Conservation (phyloP, 2,113 vertebrate species). For the Marmota flaviventris region DNA sequence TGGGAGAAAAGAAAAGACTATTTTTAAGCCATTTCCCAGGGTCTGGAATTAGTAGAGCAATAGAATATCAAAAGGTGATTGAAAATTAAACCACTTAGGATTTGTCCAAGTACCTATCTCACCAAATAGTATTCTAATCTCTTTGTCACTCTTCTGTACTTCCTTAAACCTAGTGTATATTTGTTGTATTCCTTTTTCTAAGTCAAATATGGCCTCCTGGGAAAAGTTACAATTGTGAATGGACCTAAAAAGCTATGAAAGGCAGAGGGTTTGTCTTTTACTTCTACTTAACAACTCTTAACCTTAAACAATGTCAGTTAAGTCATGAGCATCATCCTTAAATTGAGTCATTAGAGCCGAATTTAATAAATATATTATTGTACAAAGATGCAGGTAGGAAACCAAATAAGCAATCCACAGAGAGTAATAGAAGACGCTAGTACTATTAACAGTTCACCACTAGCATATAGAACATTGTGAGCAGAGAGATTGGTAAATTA, state of each 20-base stretch:
- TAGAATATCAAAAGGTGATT: not conserved
- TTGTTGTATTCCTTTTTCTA: not conserved
- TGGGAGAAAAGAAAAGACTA: not conserved
- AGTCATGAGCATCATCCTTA: conserved; percentile 5
- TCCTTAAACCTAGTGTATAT: not conserved
- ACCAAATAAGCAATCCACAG: not conserved
- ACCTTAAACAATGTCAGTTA: not conserved
- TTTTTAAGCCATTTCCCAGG: conserved; percentile 9
- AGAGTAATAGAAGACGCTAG: too few species aligned
- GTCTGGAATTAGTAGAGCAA: not conserved
- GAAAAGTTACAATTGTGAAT: not conserved
- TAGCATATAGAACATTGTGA: not conserved
- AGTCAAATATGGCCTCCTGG: not conserved
- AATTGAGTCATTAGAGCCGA: not conserved
- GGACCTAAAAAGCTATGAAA: not conserved
- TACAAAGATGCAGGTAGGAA: not conserved
- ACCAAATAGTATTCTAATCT: not conserved
- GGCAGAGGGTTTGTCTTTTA: not conserved
- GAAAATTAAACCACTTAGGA: not conserved
- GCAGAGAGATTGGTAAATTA: not conserved
- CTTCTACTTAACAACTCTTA: not conserved
- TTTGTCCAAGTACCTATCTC: not conserved
- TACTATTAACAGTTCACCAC: not conserved
- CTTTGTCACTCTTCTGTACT: not conserved
- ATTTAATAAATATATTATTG: not conserved